Base-by-base conservation (phyloP, 2,888 invertebrate genomes). In the Plagodis pulveraria region DNA sequence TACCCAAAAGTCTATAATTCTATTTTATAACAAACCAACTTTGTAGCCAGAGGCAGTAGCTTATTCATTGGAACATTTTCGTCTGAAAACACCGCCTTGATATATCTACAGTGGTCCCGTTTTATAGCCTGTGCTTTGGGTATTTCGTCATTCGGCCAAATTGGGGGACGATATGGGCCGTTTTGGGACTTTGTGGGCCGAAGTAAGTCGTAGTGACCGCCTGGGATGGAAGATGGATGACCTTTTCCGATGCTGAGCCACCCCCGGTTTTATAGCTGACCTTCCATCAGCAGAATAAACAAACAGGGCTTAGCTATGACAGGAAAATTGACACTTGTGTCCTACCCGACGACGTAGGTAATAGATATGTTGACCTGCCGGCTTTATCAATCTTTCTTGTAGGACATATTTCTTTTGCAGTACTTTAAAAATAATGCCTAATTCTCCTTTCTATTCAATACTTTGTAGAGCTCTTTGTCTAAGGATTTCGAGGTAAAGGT, bases 241-340 rank as follows among this genome's bases (percentile, higher is more conserved):
- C 35, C 46, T 32, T 34, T 45, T 46, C 54, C 53, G 53, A 48
- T 22, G 45, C 11, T 38, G 52, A 38, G 56, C 46, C 50, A 50
- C 45, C 52, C 44, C 34, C 8, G 47, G 49, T 40, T 56, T 60
- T 61, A 61, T 11, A 33, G 41, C 49, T 49, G 60, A 52, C 60
- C 60, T 59, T 55, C 56, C 60, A 49, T 60, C 60, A 49, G 38
- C 45, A 38, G 22, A 49, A 59, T 59, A 58, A 51, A 60, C 60
- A 60, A 56, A 54, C 49, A 53, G 47, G 47, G 35, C 48, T 32
- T 44, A 35, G 44, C 50, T 59, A 11, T 11, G 50, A 48, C 41
- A 36, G 41, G 49, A 38, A 61, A 40, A 45, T 52, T 45, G 52
- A 61, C 56, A 59, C 50, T 33, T 47, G 33, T 12, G 12, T 44